Base-by-base conservation (phyloP, 2,797 vertebrate species). In the Emys orbicularis region DNA sequence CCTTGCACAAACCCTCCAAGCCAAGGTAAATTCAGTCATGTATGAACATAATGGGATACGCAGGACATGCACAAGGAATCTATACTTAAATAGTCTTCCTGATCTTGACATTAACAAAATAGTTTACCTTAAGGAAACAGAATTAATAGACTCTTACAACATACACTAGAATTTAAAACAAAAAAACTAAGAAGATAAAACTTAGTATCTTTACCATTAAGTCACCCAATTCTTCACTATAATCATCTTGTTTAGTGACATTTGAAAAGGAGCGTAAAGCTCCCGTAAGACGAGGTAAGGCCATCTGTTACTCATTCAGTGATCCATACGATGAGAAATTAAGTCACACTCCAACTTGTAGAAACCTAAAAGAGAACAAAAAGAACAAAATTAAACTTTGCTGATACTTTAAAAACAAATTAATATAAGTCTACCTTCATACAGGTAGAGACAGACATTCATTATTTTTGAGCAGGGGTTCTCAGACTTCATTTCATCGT, bases 251-350 rank as follows among this genome's bases (percentile, higher is more conserved):
- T 97, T 98, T 99, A 98, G 99, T 99, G 98, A 99, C 99, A 96
- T 98, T 99, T 98, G 99, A 99, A 98, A 99, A 99, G 90, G 99
- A 99, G 95, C 99, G 99, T 92, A 99, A 98, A 50, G 99, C 99
- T 89, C 99, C 99, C n/a, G 99, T 99, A 96, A 99, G 99, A 79
- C 99, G 98, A 88, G 99, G 99, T 97, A 99, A 99, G 98, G 99
- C 98, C 99, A 99, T 99, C 44, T 97, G 97, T 98, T 98, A 98
- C 90, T 94, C 94, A 96, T 85, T 98, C 98, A 98, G 92, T 98
- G 98, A 97, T 98, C 98, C 98, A 98, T 96, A 96, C 93, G 97
- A 98, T 56, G 89, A 95, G 85, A 97, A 97, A 97, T 93, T 94
- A 98, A 97, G 95, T 97, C 94, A 90, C 89, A 88, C 86, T 95